Evolutionary conservation across 2,797 vertebrate genomes (phyloP), one percentile per base, ranked within the genome.

Genomic region (Anguilla anguilla): DNA sequence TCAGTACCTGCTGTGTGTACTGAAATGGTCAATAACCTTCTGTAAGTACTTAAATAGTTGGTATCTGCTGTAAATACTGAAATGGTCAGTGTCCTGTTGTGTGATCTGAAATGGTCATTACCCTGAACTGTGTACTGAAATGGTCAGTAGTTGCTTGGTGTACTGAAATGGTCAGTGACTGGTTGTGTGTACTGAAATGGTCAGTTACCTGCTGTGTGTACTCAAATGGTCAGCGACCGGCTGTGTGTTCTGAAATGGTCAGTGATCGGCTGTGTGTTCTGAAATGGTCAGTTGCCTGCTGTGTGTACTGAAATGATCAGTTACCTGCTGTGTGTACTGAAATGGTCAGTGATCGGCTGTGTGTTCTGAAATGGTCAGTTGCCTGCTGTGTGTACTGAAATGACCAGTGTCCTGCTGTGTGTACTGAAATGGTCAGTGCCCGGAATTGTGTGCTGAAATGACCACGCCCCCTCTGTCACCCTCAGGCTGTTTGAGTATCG

Each of bases 401-500:
- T 35, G 25, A 3, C 64, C 55, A 25, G 77, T 25, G 10, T 1
- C 59, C 61, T 61, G n/a, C 6, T 9, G 11, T 35, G 25, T 64
- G 46, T 46, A 17, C 49, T 35, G 39, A 31, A 72, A 31, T 55
- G 51, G 49, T 83, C 67, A 83, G 53, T 35, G 28, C 25, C 11
- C 49, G 43, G n/a, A 13, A 17, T 57, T 84, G 1, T 31, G 86
- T 43, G 43, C 28, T 59, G 22, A 28, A 84, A 59, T 84, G n/a
- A 19, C 5, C 17, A 28, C 57, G 51, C 39, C 0, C n/a, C 31
- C 86, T 9, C 17, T 61, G 53, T 85, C 81, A 87, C 61, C 86
- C 69, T 9, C 92, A 98, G 98, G 96, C 96, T 98, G 90, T 98
- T 98, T 1, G 98, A 98, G 91, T 98, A 96, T 88, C 94, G 96